Evolutionary conservation across 1,140 invertebrate genomes (phyloP), one percentile per base, ranked within the genome.

Genomic region (Temnothorax longispinosus): DNA sequence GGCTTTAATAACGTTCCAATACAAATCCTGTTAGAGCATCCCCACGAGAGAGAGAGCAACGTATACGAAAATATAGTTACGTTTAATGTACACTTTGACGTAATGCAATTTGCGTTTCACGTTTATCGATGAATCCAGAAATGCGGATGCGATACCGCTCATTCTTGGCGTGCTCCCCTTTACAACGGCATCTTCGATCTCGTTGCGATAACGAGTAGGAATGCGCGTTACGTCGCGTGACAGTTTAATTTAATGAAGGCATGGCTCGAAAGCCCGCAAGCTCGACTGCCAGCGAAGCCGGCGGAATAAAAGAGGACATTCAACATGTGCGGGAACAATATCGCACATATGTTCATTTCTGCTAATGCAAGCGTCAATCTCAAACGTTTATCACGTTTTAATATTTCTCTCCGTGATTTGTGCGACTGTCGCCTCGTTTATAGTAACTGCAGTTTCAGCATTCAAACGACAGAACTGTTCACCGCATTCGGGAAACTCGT

Each of bases 161-260:
- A 56, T 81, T 69, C 44, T 38, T 54, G 35, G n/a, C 35, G 2
- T 32, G 75, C 27, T 18, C 44, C 10, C 44, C 5, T 18, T 56
- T 32, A 21, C 67, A 67, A 69, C 35, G 32, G 32, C 27, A 41
- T 6, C 13, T 62, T 76, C 71, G 47, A 77, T 78, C 35, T 56
- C 52, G n/a, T 41, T 10, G 21, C 75, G 60, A 65, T 80, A 38
- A 13, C 41, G 69, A 21, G 65, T 41, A 69, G 65, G 85, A 80
- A 69, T 71, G 64, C 52, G 50, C 18, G 15, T 78, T 58, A 21
- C 69, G 64, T 27, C 84, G 35, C 58, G 58, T 65, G 78, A 87
- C 71, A 69, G 72, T 87, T 78, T 87, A 87, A 71, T 87, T 87
- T 87, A 85, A 75, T 71, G 77, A 87, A 84, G 62, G 41, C 71